Evolutionary conservation across 1,140 invertebrate species (phyloP), one percentile per base, ranked within the genome.

Genomic region (Aporrectodea caliginosa): DNA sequence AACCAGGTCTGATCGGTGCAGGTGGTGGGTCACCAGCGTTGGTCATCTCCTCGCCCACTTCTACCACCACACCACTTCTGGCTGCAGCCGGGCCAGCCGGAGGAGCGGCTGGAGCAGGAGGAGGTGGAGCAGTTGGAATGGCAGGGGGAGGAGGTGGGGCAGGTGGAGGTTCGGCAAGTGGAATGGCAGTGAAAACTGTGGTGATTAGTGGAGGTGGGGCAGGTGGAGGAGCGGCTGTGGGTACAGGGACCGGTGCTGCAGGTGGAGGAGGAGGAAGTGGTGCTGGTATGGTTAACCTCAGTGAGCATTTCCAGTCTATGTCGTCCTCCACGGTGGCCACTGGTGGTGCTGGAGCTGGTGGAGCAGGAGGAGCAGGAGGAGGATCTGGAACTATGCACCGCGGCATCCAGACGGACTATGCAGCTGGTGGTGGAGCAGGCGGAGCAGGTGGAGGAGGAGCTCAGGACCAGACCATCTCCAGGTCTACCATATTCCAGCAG

Each of bases 41-140:
- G 29, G 43, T 58, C 43, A 58, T 58, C 6, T 58, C 43, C 43
- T 12, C 6, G 6, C 43, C 43, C 43, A 77, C 29, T 16, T 77
- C 77, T 0, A 77, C 71, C 16, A 43, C 77, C 2, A 85, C 84
- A n/a, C 84, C 84, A 1, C 84, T 84, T 31, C 81, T 85, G 2
- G 6, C 43, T 58, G 43, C 22, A 22, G 43, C 6, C 6, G 43
- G 43, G 16, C 14, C 58, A 16, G 14, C n/a, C n/a, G n/a, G n/a
- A n/a, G n/a, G n/a, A 22, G 43, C 22, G 6, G 43, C 22, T 6
- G 43, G 43, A 12, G 43, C 43, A 12, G 43, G 43, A 68, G 43
- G 43, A 12, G 43, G 22, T 14, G 29, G 16, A 58, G 43, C 43
- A 58, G 43, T 58, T 58, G 6, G 6, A 6, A 6, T 58, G 6